Percentiles rank a stretch among this genome's conserved stretches.
Evolutionary conservation across 2,797 vertebrate genomes (phyloP).

Genomic region (Botia almorhae): DNA sequence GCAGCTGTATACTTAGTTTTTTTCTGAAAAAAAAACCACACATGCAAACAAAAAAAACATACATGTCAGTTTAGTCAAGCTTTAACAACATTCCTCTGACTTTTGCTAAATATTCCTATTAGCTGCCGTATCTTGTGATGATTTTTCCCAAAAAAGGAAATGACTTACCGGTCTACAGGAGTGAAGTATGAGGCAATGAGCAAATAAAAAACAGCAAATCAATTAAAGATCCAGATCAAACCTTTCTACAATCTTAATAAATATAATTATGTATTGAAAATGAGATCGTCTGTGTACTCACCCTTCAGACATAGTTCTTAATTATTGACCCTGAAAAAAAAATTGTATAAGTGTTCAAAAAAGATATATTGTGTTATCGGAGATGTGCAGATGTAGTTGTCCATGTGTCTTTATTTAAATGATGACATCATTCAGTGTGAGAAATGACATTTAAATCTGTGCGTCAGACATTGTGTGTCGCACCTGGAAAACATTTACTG

Average conservation of each 20-base stretch:
- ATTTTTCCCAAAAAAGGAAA: no score
- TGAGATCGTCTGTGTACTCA: conserved; percentile 58
- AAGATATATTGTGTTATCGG: no score
- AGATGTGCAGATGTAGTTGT: no score
- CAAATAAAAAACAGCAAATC: no score
- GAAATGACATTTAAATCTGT: not conserved
- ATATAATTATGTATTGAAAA: not conserved
- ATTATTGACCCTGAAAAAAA: conserved; percentile 59
- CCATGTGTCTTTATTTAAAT: not conserved
- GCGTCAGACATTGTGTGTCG: not conserved
- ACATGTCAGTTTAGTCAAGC: no score
- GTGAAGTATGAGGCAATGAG: no score
- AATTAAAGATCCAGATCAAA: not conserved
- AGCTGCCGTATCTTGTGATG: no score
- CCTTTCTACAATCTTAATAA: not conserved
- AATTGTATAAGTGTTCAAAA: not conserved
- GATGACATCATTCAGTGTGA: conserved; percentile 1
- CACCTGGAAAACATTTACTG: conserved; percentile 25
- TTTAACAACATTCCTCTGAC: no score
- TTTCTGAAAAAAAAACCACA: conserved; percentile 68
- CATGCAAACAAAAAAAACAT: no score
- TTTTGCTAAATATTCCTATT: no score
- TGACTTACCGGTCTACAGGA: no score
- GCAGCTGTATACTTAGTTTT: conserved; percentile 77
- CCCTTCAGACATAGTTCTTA: conserved; percentile 78